Base-by-base conservation (phyloP, 2,797 vertebrate genomes). In the Sebastes matsubarae region DNA sequence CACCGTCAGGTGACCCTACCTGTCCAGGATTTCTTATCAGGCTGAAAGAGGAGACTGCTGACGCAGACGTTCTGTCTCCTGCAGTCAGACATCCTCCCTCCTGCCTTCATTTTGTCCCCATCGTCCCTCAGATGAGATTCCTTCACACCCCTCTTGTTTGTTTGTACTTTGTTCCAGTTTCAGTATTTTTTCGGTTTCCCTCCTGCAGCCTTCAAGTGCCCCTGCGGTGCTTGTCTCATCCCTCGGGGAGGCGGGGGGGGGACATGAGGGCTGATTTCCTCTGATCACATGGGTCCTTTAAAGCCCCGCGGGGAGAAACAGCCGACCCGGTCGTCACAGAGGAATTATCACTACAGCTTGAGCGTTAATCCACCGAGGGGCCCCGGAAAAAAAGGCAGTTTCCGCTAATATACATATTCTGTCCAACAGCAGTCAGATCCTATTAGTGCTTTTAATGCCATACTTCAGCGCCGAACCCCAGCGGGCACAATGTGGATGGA, bases 361-460 rank as follows among this genome's bases (percentile, higher is more conserved):
- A 72, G 65, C 6, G 20, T 50, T 87, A 87, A 88, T 92, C 83
- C 80, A 82, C 24, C 14, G 12, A 68, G 78, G 64, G 38, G 58
- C 38, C 27, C 12, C 30, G 8, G 75, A 74, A 74, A 24, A 54
- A 55, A 55, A 24, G n/a, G 5, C 69, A 12, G 46, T 67, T 87
- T 72, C 75, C 66, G 20, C 63, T 89, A 46, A 84, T 85, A 80
- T 79, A 79, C 60, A 84, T 77, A 84, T 77, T 82, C 60, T 72
- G 77, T 63, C 57, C 64, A 83, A 60, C 72, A 73, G 80, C 68
- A 75, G 88, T 85, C 77, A 63, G 63, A 92, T 86, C 83, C 88
- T 83, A 73, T 92, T 91, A 88, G 70, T 9, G 72, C 77, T 59
- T 82, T 74, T 84, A 83, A 88, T 80, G 68, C 87, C 58, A 82